Evolutionary conservation across 2,113 vertebrate genomes (phyloP), one percentile per base, ranked within the genome.

Genomic region (Collichthys lucidus): DNA sequence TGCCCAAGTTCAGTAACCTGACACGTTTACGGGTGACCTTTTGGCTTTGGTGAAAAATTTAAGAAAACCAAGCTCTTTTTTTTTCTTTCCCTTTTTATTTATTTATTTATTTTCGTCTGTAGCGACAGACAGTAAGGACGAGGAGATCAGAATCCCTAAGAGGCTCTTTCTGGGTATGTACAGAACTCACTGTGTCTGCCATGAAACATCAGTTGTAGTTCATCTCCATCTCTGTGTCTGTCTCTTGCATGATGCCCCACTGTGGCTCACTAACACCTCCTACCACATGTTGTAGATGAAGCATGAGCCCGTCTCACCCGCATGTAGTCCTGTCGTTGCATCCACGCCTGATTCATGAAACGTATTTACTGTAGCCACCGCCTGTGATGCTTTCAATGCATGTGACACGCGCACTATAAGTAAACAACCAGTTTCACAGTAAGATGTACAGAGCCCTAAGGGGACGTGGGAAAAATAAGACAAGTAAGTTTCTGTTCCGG

Each of bases 81-180:
- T 73, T 72, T 81, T 31, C 85, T 53, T 84, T 26, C 59, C n/a
- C 35, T 61, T 40, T 83, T 69, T 65, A 68, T 68, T 59, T 69
- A 17, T 74, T 61, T 59, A 71, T 49, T 24, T 50, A 14, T 70
- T 86, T 89, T 80, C 64, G 88, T 93, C 96, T 95, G 87, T 95
- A 96, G 97, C 96, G 61, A 94, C 97, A 97, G 98, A 98, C 95
- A 96, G 92, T 97, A 97, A 98, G 94, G 98, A 99, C 75, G 98
- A 97, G 95, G 98, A 98, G 92, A 80, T 96, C 96, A 97, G 95
- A 97, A 92, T 92, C 88, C 96, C 96, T 92, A 96, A 95, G 96
- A 96, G 96, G 94, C 94, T 96, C 83, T 98, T 95, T 97, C 93
- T 98, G 95, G 98, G 98, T 99, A 99, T 65, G 98, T 99, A 98